Evolutionary conservation across 37 sponge, comb jelly and placozoan genomes (phyloP), one percentile per base, ranked within the genome.

Genomic region (Cliona cf. orientalis): DNA sequence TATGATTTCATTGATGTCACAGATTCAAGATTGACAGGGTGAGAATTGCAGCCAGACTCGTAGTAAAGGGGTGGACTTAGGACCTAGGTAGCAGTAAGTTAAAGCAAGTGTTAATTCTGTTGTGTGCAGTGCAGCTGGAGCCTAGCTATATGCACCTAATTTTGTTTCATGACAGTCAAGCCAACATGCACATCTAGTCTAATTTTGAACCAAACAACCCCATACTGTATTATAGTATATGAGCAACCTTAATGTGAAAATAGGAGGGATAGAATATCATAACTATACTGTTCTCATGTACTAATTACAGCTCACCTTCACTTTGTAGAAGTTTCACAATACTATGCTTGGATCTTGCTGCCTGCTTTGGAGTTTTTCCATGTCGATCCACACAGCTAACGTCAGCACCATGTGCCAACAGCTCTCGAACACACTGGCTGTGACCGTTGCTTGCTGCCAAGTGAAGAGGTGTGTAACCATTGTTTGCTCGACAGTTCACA

Each of bases 391-490:
- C 49, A n/a, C 72, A 49, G 39, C 65, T 68, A 35, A 91, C 80
- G 42, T 95, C 82, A n/a, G 95, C 95, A 42, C 67, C 73, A 64
- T 73, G 58, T 3, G 58, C 33, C 4, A 95, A 66, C 45, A 95
- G 79, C 2, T 60, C 72, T 37, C 68, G 69, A 22, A 91, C 92
- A 43, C 95, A 95, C 26, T 84, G 68, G 14, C 63, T 34, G 67
- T 91, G 95, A 3, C 92, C 92, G 34, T 82, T 70, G 32, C 81
- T 80, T 17, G 91, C 89, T 25, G 95, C 91, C 26, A 91, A 79
- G 66, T 95, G 95, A 14, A 95, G 79, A 2, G 95, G 95, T 2
- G 95, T 95, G 71, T 91, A 95, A 1, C 86, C 89, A 38, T 80
- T 91, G 82, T 91, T 94, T 42, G 95, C 89, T 21, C 80, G 62